These are phyloP conservation scores for Chionomys nivalis DNA, from an alignment of 2,113 vertebrate species.

Conservation along the genomic window DNA sequence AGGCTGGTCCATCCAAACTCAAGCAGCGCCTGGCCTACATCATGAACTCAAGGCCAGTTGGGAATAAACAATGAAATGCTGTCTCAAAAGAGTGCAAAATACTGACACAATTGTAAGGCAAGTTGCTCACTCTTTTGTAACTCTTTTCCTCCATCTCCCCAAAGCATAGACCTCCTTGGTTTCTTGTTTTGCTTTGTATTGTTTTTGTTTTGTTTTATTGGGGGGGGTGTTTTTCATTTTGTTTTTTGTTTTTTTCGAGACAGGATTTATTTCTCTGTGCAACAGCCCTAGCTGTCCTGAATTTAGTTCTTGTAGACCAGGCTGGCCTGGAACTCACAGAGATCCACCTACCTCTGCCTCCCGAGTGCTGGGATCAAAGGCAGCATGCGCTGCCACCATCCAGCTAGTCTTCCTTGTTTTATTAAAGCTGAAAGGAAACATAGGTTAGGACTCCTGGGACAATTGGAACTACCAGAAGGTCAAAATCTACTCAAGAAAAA, in stretches of 20 bases:
- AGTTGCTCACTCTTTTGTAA: neutral
- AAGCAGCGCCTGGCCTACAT: neutral
- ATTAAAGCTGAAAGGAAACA: constrained; percentile 28
- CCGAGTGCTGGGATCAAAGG: too few species aligned
- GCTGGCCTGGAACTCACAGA: too few species aligned
- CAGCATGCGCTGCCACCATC: too few species aligned
- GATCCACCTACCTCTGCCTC: too few species aligned
- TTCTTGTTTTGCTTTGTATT: too few species aligned
- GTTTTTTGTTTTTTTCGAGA: too few species aligned
- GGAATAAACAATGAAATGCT: neutral
- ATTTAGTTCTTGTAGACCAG: too few species aligned
- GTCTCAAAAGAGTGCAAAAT: neutral
- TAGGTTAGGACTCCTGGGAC: neutral
- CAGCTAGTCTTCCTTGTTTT: neutral
- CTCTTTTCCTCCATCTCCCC: neutral
- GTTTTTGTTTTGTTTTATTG: too few species aligned
- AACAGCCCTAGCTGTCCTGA: too few species aligned
- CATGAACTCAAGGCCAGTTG: neutral
- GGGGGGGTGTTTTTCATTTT: too few species aligned
- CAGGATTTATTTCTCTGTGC: too few species aligned
- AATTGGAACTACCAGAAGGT: neutral
- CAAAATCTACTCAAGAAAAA: constrained; percentile 22
- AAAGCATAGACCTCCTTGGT: neutral
- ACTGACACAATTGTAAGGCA: neutral
- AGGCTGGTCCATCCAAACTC: neutral